These are phyloP conservation scores for Acanthurus lineatus DNA, from an alignment of 2,797 vertebrate species.

Conservation along the genomic window DNA sequence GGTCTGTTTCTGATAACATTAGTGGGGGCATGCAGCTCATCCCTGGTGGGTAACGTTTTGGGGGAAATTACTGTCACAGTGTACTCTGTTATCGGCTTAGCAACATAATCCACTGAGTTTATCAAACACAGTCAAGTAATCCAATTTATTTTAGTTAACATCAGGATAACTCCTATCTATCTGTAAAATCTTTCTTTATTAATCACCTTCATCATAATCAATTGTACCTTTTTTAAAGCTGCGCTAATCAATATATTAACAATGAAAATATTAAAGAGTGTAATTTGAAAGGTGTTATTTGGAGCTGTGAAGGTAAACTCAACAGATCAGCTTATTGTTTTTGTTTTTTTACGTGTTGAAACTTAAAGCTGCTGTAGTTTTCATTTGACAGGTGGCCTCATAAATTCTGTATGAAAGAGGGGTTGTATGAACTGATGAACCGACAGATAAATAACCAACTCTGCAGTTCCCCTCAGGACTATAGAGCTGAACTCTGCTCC, in stretches of 20 bases:
- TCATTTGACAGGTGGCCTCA: background rate
- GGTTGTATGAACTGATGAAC: background rate
- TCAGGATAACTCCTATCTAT: background rate
- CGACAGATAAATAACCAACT: too few species aligned
- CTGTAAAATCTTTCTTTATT: background rate
- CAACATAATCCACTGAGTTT: slow-evolving; percentile 40
- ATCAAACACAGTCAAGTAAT: slow-evolving; percentile 46
- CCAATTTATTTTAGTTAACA: slow-evolving; percentile 44
- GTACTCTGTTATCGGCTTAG: slow-evolving; percentile 37
- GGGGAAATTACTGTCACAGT: slow-evolving; percentile 28
- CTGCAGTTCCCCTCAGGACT: background rate
- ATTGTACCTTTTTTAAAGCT: background rate
- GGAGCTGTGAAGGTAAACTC: background rate
- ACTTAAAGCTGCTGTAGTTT: background rate
- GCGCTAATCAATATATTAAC: background rate
- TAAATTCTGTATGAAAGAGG: too few species aligned
- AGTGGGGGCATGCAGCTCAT: background rate
- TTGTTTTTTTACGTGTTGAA: background rate
- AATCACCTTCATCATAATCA: slow-evolving; percentile 6
- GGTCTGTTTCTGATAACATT: slow-evolving; percentile 24
- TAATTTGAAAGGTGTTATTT: background rate
- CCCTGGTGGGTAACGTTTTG: slow-evolving; percentile 27
- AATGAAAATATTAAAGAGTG: background rate
- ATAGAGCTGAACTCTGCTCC: too few species aligned
- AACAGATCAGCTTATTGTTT: background rate